Conservation (phyloP, 1,140 invertebrate genomes). For the Bombus confusus region DNA sequence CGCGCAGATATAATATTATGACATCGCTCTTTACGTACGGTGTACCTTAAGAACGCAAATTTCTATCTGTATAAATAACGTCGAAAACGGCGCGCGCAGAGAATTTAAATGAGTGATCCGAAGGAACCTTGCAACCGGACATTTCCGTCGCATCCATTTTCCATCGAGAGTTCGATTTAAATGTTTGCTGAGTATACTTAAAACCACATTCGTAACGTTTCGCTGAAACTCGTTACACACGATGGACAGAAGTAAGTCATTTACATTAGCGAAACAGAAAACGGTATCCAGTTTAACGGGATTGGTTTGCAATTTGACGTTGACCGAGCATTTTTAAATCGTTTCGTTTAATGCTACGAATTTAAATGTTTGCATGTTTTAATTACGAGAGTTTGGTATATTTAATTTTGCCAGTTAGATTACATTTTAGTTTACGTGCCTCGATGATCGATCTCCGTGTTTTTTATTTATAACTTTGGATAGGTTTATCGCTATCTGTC, state of each 20-base stretch:
- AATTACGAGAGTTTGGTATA: neutral
- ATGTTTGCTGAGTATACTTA: neutral
- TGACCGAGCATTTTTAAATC: neutral
- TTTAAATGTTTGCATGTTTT: neutral
- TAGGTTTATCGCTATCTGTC: too few relatives aligned
- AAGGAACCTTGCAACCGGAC: neutral
- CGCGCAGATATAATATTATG: neutral
- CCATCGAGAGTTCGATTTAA: neutral
- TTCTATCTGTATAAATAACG: neutral
- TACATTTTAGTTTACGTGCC: neutral
- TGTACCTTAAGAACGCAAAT: neutral
- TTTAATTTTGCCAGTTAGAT: neutral
- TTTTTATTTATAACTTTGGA: too few relatives aligned
- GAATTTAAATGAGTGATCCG: neutral
- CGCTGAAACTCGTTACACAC: conserved; percentile 3
- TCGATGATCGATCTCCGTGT: too few relatives aligned
- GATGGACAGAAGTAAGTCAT: conserved; percentile 11
- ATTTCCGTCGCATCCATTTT: conserved; percentile 11
- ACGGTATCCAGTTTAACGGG: neutral
- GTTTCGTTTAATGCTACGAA: neutral
- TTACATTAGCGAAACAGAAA: neutral
- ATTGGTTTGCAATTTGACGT: neutral
- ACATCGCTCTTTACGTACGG: neutral
- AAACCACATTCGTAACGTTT: conserved; percentile 11
- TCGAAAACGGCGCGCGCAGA: neutral